Conservation (phyloP, 2,888 invertebrate genomes). For the Axea sp. region DNA sequence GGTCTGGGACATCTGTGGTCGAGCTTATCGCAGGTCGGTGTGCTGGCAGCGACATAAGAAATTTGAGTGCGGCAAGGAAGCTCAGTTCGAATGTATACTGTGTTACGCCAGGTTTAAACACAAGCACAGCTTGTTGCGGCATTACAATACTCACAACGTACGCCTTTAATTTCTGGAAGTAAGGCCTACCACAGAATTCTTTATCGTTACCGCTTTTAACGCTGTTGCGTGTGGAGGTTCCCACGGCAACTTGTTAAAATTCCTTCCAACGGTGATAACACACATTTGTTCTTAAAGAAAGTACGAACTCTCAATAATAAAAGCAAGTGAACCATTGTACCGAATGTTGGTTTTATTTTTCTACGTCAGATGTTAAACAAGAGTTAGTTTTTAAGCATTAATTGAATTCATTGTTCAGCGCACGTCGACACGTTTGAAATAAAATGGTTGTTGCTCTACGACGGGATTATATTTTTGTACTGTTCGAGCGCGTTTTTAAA, state of each 20-base stretch:
- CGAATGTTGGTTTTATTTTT: slow-evolving; percentile 22
- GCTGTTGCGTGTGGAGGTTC: neutral
- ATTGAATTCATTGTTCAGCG: too few relatives aligned
- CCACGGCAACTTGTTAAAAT: slow-evolving; percentile 5
- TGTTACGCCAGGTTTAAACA: slow-evolving; percentile 78
- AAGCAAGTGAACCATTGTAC: slow-evolving; percentile 3
- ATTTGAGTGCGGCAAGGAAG: slow-evolving; percentile 80
- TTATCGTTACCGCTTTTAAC: too few relatives aligned
- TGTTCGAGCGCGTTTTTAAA: slow-evolving; percentile 11
- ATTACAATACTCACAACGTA: slow-evolving; percentile 69
- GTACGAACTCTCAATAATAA: too few relatives aligned
- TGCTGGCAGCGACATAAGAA: slow-evolving; percentile 79
- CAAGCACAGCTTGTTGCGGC: slow-evolving; percentile 75
- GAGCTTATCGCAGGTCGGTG: slow-evolving; percentile 72
- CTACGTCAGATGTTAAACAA: slow-evolving; percentile 11
- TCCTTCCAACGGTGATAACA: slow-evolving; percentile 11
- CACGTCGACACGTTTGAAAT: too few relatives aligned
- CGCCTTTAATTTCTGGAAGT: too few relatives aligned
- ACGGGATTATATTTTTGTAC: slow-evolving; percentile 31
- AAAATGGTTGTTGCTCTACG: slow-evolving; percentile 3
- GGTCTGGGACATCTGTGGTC: slow-evolving; percentile 74
- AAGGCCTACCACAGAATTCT: too few relatives aligned
- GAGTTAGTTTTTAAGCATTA: slow-evolving; percentile 3
- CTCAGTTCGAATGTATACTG: slow-evolving; percentile 79
- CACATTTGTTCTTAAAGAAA: too few relatives aligned